Conservation (phyloP, 2,113 vertebrate genomes). For the Eclectus roratus region DNA sequence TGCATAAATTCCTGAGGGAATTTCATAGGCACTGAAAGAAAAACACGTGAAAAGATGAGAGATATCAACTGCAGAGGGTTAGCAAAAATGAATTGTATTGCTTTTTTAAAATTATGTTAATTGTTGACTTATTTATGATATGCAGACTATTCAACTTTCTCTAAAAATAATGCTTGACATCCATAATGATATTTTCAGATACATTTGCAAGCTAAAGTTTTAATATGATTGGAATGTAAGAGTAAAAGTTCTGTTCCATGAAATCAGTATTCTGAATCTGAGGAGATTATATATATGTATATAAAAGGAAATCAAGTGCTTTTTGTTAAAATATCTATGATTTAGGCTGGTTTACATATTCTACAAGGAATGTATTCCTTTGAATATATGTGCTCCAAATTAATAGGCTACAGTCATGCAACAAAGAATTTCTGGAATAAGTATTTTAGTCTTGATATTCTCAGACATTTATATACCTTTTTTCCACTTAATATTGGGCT, state of each 20-base stretch:
- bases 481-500: not conserved
- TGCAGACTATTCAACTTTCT: not conserved
- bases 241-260: not conserved
- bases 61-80: not conserved
- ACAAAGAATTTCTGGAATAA: not conserved
- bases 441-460: not conserved
- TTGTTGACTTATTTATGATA: not conserved
- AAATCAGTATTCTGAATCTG: not conserved
- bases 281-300: not conserved
- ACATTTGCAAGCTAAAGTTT: not conserved
- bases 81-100: not conserved
- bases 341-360: not conserved
- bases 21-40: not conserved
- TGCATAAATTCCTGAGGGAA: not conserved
- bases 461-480: not conserved
- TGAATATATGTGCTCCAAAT: not conserved
- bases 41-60: not conserved
- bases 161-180: not conserved
- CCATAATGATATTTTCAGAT: not conserved
- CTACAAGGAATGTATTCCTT: not conserved
- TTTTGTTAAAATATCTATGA: not conserved
- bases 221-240: not conserved
- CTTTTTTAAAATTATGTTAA: not conserved
- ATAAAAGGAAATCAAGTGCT: not conserved
- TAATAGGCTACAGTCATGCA: not conserved